These are phyloP conservation scores for Agapornis roseicollis DNA, from an alignment of 2,113 vertebrate species.

Conservation along the genomic window DNA sequence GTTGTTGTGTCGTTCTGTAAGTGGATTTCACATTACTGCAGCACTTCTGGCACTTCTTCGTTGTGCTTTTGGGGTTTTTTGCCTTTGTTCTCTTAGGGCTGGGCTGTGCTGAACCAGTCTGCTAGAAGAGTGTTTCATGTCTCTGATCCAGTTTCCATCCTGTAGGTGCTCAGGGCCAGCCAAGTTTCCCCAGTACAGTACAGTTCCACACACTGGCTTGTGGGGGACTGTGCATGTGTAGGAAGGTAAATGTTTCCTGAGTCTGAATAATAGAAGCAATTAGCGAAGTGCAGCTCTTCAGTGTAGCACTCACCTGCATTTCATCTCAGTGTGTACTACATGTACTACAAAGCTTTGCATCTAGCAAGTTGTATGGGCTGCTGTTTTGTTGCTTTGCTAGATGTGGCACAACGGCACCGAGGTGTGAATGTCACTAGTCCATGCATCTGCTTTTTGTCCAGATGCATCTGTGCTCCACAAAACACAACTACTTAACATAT, in stretches of 20 bases:
- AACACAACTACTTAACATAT: neutral
- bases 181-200: rapidly evolving
- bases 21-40: neutral
- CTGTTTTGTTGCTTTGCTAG: neutral
- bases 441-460: rapidly evolving
- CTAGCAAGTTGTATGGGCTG: neutral
- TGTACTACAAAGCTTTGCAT: neutral
- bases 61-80: neutral
- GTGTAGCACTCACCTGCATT: neutral
- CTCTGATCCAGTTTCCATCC: neutral
- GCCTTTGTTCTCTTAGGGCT: neutral
- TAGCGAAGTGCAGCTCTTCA: neutral
- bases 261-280: neutral
- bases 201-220: neutral
- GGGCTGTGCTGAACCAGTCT: neutral
- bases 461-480: neutral
- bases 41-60: neutral
- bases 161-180: neutral
- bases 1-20: neutral
- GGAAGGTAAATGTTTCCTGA: neutral
- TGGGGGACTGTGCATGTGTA: rapidly evolving
- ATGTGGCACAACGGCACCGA: rapidly evolving
- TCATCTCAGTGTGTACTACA: rapidly evolving
- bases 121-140: neutral
- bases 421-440: neutral